Evolutionary conservation across 2,797 vertebrate species (phyloP).

Genomic region (Holocentrus rufus): DNA sequence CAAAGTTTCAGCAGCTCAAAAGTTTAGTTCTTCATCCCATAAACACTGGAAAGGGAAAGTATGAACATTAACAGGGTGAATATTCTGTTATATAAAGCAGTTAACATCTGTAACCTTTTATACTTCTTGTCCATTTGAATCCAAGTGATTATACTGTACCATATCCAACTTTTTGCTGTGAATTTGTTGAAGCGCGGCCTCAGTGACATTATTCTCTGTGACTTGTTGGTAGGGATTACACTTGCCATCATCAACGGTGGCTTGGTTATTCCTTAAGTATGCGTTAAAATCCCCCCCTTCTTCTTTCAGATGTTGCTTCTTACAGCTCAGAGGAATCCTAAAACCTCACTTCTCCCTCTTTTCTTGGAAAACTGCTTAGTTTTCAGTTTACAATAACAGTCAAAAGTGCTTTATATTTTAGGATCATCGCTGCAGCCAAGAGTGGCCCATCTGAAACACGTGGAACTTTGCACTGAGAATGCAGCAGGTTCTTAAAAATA

Average conservation of each 20-base stretch:
- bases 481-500: conserved; percentile 35
- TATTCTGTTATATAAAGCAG: conserved; percentile 11
- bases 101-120: conserved; percentile 40
- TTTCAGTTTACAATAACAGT: not conserved
- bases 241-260: conserved; percentile 19
- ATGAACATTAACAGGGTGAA: conserved; percentile 8
- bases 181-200: conserved; percentile 19
- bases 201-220: conserved; percentile 19
- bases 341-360: not conserved
- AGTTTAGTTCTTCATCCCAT: not conserved
- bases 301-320: too few species aligned
- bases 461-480: conserved; percentile 13
- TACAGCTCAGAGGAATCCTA: conserved; percentile 5
- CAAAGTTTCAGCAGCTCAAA: conserved; percentile 1
- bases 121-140: conserved; percentile 24
- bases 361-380: conserved; percentile 2
- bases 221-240: conserved; percentile 46
- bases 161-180: not conserved
- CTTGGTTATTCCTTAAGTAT: conserved; percentile 54
- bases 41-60: conserved; percentile 1
- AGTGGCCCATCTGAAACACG: not conserved
- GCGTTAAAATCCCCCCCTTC: conserved; percentile 13
- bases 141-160: conserved; percentile 27
- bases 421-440: conserved; percentile 1
- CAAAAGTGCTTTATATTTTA: not conserved